Base-by-base conservation (phyloP, 1,140 invertebrate species). In the Odontomachus brunneus region DNA sequence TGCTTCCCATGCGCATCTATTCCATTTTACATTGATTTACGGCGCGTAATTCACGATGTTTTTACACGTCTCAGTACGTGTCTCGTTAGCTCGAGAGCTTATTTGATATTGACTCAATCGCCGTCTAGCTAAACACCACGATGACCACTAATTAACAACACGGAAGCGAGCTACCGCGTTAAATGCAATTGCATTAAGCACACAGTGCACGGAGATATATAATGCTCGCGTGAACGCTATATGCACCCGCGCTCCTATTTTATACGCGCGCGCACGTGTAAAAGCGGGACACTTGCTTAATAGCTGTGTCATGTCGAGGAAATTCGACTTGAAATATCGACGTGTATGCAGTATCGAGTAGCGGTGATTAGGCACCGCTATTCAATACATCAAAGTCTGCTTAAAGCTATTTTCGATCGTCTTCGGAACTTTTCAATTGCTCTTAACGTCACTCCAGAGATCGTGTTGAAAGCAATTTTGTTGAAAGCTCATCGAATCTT, bases 151-250 rank as follows among this genome's bases (percentile, higher is more conserved):
- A 90, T 90, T 90, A 90, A 82, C 69, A 69, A 67, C 65, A 69
- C 74, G 75, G 83, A 86, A 87, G 86, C 82, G 74, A 82, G 86
- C 84, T 84, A 89, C 87, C 85, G 87, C 88, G 88, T 88, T 89
- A 88, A 82, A 84, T 85, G 76, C 88, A 90, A 90, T 89, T 90
- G 76, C 89, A 73, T 80, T 73, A 85, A 83, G 53, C 80, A 69
- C 44, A 53, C 51, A 67, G 73, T 74, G 66, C 80, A 66, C 72
- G 67, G 60, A 62, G 24, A n/a, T 5, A 72, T 85, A 66, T 76
- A 72, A 82, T 75, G 29, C 29, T n/a, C 48, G 55, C 49, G 17
- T 22, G 15, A 2, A 5, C 12, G 26, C 26, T n/a, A 22, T 55
- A 78, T 78, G 53, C 33, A n/a, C 15, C 17, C 26, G 38, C 60